These are phyloP conservation scores for Heliconius charithonia DNA, from an alignment of 2,888 invertebrate genomes.

Conservation along the genomic window DNA sequence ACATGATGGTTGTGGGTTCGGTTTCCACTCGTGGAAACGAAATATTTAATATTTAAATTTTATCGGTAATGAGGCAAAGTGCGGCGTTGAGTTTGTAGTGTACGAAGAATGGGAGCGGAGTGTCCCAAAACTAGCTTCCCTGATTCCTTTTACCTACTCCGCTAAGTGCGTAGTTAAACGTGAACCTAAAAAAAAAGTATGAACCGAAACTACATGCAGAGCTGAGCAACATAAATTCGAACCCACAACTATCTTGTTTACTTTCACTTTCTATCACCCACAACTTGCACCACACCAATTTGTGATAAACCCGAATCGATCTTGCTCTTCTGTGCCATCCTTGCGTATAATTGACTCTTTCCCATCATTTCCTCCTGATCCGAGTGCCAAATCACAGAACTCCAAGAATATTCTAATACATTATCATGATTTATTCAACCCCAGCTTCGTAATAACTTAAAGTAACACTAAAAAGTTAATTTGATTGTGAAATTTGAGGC, in stretches of 20 bases:
- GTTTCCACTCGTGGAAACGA: too few relatives aligned
- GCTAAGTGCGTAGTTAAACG: too few relatives aligned
- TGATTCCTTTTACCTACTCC: too few relatives aligned
- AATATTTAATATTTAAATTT: too few relatives aligned
- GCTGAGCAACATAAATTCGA: too few relatives aligned
- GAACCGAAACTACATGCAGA: too few relatives aligned
- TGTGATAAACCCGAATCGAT: constrained; percentile 80
- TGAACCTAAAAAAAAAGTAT: too few relatives aligned
- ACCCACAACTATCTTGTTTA: not conserved
- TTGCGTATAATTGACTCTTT: constrained; percentile 83
- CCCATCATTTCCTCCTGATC: constrained; percentile 71
- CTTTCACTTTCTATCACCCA: not conserved
- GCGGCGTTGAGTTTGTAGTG: too few relatives aligned
- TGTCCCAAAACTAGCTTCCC: too few relatives aligned
- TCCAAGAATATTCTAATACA: constrained; percentile 31
- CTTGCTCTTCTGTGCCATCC: constrained; percentile 76
- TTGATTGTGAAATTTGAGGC: not conserved
- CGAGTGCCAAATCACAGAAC: constrained; percentile 36
- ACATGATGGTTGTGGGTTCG: too few relatives aligned
- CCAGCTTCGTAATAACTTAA: not conserved
- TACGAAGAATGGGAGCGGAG: too few relatives aligned
- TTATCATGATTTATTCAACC: constrained; percentile 13
- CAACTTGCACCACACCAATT: constrained; percentile 53
- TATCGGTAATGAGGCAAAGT: too few relatives aligned
- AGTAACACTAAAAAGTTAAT: not conserved